Percentiles rank a stretch among this genome's conserved stretches.
Evolutionary conservation across 35 echinoderm and acorn worm species (phyloP).

Genomic region (Acanthaster planci): DNA sequence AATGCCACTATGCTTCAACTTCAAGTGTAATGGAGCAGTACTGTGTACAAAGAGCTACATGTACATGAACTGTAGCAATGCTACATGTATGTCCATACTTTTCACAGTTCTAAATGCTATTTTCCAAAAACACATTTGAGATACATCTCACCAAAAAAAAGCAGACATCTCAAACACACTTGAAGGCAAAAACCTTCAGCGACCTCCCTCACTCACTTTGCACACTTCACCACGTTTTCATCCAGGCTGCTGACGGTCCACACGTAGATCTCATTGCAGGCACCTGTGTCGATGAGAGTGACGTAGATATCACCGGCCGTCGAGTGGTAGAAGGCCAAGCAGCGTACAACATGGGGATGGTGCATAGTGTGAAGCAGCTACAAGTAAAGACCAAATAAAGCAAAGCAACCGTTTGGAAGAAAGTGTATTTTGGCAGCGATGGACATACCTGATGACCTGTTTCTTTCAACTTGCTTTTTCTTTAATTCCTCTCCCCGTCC

Average conservation of each 20-base stretch:
- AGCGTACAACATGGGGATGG: constrained; percentile 76
- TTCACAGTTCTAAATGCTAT: neutral
- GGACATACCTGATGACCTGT: too few relatives aligned
- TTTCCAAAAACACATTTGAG: neutral
- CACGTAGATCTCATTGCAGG: constrained; percentile 59
- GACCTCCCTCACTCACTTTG: constrained; percentile 51
- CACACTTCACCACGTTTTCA: constrained; percentile 66
- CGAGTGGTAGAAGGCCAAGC: constrained; percentile 80
- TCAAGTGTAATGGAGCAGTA: too few relatives aligned
- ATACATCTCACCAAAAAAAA: constrained; percentile 16
- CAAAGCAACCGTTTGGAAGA: too few relatives aligned
- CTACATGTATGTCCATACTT: neutral
- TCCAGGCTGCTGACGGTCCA: constrained; percentile 79
- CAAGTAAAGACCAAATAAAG: neutral
- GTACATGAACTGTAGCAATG: too few relatives aligned
- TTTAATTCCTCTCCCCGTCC: too few relatives aligned
- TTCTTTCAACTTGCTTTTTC: too few relatives aligned
- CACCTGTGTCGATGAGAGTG: constrained; percentile 79
- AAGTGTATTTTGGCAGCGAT: too few relatives aligned
- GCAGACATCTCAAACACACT: neutral
- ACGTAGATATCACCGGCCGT: constrained; percentile 69
- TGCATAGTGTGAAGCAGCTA: constrained; percentile 77
- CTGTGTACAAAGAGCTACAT: too few relatives aligned
- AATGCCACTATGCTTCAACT: too few relatives aligned
- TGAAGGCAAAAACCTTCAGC: neutral